Base-by-base conservation (phyloP, 2,797 vertebrate genomes). In the Chanos chanos region DNA sequence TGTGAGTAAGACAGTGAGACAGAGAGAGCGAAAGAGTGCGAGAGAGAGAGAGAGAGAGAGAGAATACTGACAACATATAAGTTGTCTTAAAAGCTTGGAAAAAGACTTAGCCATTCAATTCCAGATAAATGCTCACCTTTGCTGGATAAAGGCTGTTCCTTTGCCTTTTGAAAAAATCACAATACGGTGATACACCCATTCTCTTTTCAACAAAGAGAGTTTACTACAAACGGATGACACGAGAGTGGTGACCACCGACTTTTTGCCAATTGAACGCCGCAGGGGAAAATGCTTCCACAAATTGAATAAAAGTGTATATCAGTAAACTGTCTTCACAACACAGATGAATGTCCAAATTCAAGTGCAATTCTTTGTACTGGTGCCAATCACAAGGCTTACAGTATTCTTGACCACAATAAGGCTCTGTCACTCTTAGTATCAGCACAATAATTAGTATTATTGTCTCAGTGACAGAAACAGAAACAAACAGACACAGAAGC, bases 271-370 rank as follows among this genome's bases (percentile, higher is more conserved):
- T 67, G 50, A 51, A 37, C 45, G 48, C 7, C 51, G 22, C 21
- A 61, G 52, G 41, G 22, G 49, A 45, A 40, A 61, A 61, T 27
- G 16, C 56, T 37, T 59, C 56, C 15, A 52, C 37, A 61, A 66
- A 71, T 52, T 56, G 40, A 51, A 47, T 47, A 52, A 53, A 34
- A 71, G 30, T 53, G 53, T 28, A 51, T 66, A 66, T 62, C 36
- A 58, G 13, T 52, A 58, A 62, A 30, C 40, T 62, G 53, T 66
- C 63, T 62, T 41, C 13, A 18, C 27, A 61, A 50, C 24, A 54
- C 54, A 24, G 49, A 48, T 43, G 58, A 49, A 51, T 21, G 47
- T 47, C 40, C 39, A 15, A 27, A 19, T 30, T 37, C 54, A 44
- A 60, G 49, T 18, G 40, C 39, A 13, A 16, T 52, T 53, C 61